A percentile compares a stretch with the other conserved stretches of the same genome.
Evolutionary conservation across 2,797 vertebrate genomes (phyloP).

Genomic region (Pterois miles): DNA sequence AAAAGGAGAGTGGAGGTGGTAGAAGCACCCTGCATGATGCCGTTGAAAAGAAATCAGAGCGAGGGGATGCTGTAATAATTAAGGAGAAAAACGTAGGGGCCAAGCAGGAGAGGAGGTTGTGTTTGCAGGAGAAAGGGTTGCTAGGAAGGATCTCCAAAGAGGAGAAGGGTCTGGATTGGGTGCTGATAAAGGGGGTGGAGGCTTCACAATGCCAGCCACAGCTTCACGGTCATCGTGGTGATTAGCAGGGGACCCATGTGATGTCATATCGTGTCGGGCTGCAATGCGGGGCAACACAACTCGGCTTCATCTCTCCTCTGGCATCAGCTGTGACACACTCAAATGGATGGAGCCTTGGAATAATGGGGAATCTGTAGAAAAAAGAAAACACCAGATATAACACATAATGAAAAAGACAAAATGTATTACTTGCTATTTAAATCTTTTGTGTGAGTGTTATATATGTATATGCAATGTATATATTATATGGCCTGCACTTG

Average conservation of each 20-base stretch:
- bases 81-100: not conserved
- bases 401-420: not conserved
- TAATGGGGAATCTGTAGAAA: constrained; percentile 59
- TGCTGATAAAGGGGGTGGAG: constrained; percentile 50
- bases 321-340: constrained; percentile 5
- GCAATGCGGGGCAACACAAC: constrained; percentile 47
- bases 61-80: not conserved
- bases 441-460: not conserved
- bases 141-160: constrained; percentile 22
- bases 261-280: constrained; percentile 61
- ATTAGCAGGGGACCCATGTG: constrained; percentile 72
- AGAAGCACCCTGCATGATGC: constrained; percentile 67
- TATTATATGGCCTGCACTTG: not conserved
- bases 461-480: not conserved
- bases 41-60: not conserved
- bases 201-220: constrained; percentile 71
- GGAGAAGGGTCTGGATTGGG: constrained; percentile 46
- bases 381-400: not conserved
- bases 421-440: not conserved
- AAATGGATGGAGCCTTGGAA: constrained; percentile 24
- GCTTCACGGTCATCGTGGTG: constrained; percentile 63
- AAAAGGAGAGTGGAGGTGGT: constrained; percentile 63
- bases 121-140: constrained; percentile 39
- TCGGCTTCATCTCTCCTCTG: constrained; percentile 65
- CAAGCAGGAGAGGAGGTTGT: constrained; percentile 5